A percentile compares a stretch with the other conserved stretches of the same genome.
phyloP scores from a whole-genome alignment of 2,888 invertebrate species.

The Dolichomitus sp. region DNA sequence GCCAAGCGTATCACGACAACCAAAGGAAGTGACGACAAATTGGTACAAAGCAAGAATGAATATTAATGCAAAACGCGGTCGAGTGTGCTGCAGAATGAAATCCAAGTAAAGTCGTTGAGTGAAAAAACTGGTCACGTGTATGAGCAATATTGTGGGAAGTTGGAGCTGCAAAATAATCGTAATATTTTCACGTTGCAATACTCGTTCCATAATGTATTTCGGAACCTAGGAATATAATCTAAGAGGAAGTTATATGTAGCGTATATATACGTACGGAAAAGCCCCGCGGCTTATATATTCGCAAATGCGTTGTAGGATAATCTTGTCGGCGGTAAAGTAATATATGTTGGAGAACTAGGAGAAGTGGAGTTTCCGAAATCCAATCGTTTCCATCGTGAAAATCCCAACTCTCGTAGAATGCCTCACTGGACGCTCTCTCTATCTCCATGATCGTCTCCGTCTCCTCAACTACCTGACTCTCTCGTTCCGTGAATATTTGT shows the following conservation, averaged over 20 bases:
- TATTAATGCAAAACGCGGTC: background rate
- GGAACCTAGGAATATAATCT: constrained; percentile 3
- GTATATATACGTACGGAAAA: constrained; percentile 8
- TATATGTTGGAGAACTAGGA: constrained; percentile 27
- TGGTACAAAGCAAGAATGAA: constrained; percentile 7
- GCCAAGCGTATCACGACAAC: background rate
- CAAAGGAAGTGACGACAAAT: constrained; percentile 16
- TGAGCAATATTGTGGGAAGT: background rate
- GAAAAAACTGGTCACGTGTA: background rate
- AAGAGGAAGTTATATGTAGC: background rate
- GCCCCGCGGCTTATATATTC: constrained; percentile 16
- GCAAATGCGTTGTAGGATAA: constrained; percentile 42
- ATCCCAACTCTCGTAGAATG: constrained; percentile 28
- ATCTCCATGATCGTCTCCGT: background rate
- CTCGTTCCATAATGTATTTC: constrained; percentile 13
- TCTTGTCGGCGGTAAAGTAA: constrained; percentile 40
- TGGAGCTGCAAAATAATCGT: constrained; percentile 18
- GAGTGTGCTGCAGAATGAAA: background rate
- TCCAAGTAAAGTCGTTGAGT: background rate
- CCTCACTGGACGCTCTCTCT: constrained; percentile 22
- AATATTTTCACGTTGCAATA: constrained; percentile 36
- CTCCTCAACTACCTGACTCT: background rate
- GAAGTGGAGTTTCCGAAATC: constrained; percentile 30
- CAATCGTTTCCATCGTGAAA: constrained; percentile 24
- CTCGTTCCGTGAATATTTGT: constrained; percentile 27